These are phyloP conservation scores for Promerops cafer DNA, from an alignment of 2,113 vertebrate species.

Conservation along the genomic window DNA sequence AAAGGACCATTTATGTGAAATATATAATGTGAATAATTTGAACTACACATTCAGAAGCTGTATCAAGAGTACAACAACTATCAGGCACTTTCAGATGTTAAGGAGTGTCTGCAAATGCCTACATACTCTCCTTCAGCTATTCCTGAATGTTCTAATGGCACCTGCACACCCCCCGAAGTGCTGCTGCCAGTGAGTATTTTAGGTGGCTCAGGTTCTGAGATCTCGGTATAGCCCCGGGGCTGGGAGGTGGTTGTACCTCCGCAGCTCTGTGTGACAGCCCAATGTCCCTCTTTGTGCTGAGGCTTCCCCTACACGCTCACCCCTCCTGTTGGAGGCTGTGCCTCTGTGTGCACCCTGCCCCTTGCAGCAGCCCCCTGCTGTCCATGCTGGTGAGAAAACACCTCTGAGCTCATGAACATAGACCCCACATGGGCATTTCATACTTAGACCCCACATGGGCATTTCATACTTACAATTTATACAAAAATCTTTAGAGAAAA, in stretches of 20 bases:
- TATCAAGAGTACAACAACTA: neutral
- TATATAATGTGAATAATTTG: neutral
- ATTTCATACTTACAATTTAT: neutral
- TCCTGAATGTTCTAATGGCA: neutral
- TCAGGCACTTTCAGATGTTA: neutral
- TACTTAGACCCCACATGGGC: too few relatives aligned
- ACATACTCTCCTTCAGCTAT: neutral
- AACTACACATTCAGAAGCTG: neutral
- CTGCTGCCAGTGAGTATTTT: neutral
- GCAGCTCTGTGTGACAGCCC: neutral
- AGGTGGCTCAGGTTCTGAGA: neutral
- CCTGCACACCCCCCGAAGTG: fast-evolving
- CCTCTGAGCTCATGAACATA: neutral
- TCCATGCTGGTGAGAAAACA: fast-evolving
- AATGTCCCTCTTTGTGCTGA: fast-evolving
- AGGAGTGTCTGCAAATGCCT: neutral
- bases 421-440: neutral
- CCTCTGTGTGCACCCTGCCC: neutral
- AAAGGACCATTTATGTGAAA: neutral
- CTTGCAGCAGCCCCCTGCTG: neutral
- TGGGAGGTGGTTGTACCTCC: neutral
- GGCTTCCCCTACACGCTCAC: neutral
- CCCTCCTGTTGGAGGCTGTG: neutral
- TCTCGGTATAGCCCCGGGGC: neutral
- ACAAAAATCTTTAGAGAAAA: neutral